A percentile compares a stretch with the other conserved stretches of the same genome.
Evolutionary conservation across 2,113 vertebrate species (phyloP).

Genomic region (Perognathus longimembris): DNA sequence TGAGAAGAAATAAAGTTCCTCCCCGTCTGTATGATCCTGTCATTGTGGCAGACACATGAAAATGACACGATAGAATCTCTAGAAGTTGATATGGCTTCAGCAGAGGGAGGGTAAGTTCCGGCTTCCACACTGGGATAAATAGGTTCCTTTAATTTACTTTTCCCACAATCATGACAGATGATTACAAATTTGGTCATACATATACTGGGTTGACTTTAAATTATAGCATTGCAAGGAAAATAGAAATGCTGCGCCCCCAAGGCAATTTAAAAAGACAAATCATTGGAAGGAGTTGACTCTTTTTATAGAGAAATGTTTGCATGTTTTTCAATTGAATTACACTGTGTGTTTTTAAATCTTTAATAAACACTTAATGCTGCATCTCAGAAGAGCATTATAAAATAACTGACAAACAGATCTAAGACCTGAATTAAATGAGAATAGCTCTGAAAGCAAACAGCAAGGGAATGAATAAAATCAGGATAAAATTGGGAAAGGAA

Average conservation of each 20-base stretch:
- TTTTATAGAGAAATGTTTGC: conserved; percentile 33
- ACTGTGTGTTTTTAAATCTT: conserved; percentile 59
- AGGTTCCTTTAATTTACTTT: conserved; percentile 66
- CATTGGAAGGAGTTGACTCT: conserved; percentile 30
- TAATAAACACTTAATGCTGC: conserved; percentile 55
- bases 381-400: conserved; percentile 32
- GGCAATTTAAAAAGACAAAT: conserved; percentile 55
- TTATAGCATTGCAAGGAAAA: conserved; percentile 32
- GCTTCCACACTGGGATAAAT: conserved; percentile 63
- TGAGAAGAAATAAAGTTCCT: not conserved
- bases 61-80: conserved; percentile 7
- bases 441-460: not conserved
- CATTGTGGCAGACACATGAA: not conserved
- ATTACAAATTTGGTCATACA: conserved; percentile 60
- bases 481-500: conserved; percentile 1
- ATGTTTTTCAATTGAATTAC: conserved; percentile 58
- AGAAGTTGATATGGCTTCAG: conserved; percentile 3
- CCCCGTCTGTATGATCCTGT: not conserved
- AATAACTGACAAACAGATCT: conserved; percentile 18
- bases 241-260: not conserved
- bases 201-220: conserved; percentile 52
- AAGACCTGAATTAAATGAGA: not conserved
- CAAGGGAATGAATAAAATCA: conserved; percentile 1
- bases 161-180: conserved; percentile 43
- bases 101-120: not conserved